Percentiles rank a stretch among this genome's conserved stretches.
Evolutionary conservation across 2,797 vertebrate species (phyloP).

Genomic region (Percopsis omiscomaycus): DNA sequence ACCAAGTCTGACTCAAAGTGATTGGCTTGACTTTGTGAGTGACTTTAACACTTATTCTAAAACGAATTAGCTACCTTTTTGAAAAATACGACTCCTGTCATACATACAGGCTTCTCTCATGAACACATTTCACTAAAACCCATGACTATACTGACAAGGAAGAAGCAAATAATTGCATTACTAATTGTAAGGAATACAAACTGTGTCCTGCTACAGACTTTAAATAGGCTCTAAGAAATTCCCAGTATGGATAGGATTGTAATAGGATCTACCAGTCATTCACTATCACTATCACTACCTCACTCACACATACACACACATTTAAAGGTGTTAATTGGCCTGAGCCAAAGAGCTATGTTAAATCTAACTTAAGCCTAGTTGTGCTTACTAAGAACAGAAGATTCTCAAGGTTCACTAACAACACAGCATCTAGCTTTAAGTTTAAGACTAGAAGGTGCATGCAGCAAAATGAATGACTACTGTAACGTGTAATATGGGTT

Average conservation of each 20-base stretch:
- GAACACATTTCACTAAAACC: background rate
- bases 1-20: conserved; percentile 18
- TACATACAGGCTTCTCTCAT: background rate
- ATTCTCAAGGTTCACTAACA: conserved; percentile 4
- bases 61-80: conserved; percentile 29
- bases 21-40: background rate
- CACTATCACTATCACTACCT: background rate
- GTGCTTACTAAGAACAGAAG: background rate
- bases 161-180: background rate
- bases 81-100: conserved; percentile 11
- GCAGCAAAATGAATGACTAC: conserved; percentile 5
- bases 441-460: background rate
- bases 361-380: background rate
- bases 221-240: conserved; percentile 49
- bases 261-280: conserved; percentile 32
- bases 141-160: background rate
- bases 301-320: background rate
- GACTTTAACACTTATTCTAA: conserved; percentile 32
- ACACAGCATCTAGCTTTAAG: background rate
- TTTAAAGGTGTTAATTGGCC: conserved; percentile 13
- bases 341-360: conserved; percentile 11
- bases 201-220: conserved; percentile 3
- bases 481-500: background rate
- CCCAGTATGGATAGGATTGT: conserved; percentile 38
- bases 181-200: background rate